Base-by-base conservation (phyloP, 2,113 vertebrate species). In the Lampris megalopsis region DNA sequence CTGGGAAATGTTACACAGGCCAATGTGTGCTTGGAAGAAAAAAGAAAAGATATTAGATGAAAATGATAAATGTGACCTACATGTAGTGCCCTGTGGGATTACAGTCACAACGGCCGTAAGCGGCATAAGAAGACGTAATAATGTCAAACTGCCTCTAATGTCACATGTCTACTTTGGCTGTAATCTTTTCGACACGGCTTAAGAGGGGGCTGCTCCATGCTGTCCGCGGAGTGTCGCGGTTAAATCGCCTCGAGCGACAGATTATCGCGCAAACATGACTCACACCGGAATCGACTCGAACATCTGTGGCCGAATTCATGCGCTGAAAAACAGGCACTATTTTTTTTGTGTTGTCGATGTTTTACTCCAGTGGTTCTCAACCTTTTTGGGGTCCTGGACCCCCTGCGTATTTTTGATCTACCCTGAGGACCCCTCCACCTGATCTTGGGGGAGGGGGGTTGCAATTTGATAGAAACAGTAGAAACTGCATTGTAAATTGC, bases 221-320 rank as follows among this genome's bases (percentile, higher is more conserved):
- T 54, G 62, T 49, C 49, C 11, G 9, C 69, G 1, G 7, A 8
- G 37, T 50, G 60, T 61, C 52, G 59, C n/a, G 61, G 5, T 61
- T 24, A 53, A 73, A 63, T 1, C 35, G 6, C 13, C 40, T 71
- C 6, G 41, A 42, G 42, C n/a, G 11, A 54, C 5, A 58, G 49
- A 71, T 80, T 81, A 82, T 57, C 9, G 36, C 70, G 78, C 43
- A 40, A 67, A 71, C 43, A 42, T 49, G 48, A 57, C 53, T 79
- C 53, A 53, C 6, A 9, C 5, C 36, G 63, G 7, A 77, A 75
- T 59, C 40, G 24, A 24, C 48, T 45, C 52, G 7, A 54, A 60
- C 54, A 75, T 80, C 48, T 69, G 68, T 50, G n/a, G 38, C 45
- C 10, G 35, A 8, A 50, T 58, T 59, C 9, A 6, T 7, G 47